Conservation (phyloP, 2,888 invertebrate genomes). For the Limnephilus lunatus region DNA sequence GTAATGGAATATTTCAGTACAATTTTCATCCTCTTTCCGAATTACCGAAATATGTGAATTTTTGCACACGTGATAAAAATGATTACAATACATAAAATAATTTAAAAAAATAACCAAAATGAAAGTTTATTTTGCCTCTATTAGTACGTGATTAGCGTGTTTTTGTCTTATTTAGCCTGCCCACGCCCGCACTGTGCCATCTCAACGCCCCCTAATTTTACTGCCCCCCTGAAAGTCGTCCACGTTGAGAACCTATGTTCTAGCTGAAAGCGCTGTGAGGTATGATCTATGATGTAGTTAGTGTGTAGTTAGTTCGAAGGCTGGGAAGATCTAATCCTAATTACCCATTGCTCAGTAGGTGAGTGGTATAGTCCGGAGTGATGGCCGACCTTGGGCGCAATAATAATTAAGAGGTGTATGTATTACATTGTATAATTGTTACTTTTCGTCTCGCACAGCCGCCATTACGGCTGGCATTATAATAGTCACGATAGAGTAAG, state of each 20-base stretch:
- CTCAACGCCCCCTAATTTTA: too few relatives aligned
- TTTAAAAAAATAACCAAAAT: too few relatives aligned
- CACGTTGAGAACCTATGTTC: background rate
- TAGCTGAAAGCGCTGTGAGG: background rate
- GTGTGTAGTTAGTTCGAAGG: conserved; percentile 16
- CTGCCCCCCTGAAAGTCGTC: too few relatives aligned
- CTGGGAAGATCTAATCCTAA: background rate
- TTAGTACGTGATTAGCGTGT: too few relatives aligned
- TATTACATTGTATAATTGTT: conserved; percentile 45
- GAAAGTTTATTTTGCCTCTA: too few relatives aligned
- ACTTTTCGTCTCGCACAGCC: conserved; percentile 14
- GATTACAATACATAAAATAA: too few relatives aligned
- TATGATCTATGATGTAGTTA: background rate
- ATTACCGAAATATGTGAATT: too few relatives aligned
- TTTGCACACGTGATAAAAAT: too few relatives aligned
- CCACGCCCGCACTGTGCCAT: too few relatives aligned
- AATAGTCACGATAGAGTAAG: conserved; percentile 53
- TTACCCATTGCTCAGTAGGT: conserved; percentile 34
- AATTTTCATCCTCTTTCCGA: too few relatives aligned
- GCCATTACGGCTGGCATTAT: background rate
- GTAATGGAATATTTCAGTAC: too few relatives aligned
- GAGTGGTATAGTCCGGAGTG: conserved; percentile 2
- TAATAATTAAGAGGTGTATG: conserved; percentile 51
- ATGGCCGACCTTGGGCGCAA: conserved; percentile 49
- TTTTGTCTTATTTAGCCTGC: too few relatives aligned